Base-by-base conservation (phyloP, 2,888 invertebrate genomes). In the Loripinus fragilis region DNA sequence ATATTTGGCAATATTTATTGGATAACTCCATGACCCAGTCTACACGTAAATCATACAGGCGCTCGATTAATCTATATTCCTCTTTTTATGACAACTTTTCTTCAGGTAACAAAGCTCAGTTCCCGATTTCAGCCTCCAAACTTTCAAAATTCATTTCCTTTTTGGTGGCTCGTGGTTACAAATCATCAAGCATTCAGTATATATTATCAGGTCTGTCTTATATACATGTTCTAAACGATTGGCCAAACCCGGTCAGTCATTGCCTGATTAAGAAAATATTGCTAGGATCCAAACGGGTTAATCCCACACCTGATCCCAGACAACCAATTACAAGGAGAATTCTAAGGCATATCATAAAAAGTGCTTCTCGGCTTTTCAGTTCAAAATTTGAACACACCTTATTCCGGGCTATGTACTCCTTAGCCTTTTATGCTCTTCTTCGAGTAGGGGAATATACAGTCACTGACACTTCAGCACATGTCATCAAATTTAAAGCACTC, bases 81-180 rank as follows among this genome's bases (percentile, higher is more conserved):
- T 28, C 12, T 10, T 74, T 78, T 25, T 74, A 77, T 41, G 25
- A 52, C 35, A 66, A 65, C 3, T 70, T 55, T 50, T 68, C 70
- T 45, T 42, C 64, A 5, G 33, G 15, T 7, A 1, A n/a, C 1
- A 42, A 52, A 10, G 10, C 38, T 2, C 25, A 52, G 17, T 30
- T 60, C 23, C 78, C 78, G 1, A 38, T 67, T 15, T 71, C 74
- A 1, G 17, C 45, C 8, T 38, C 30, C 5, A 74, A 68, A 60
- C 71, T 74, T 20, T 74, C 78, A 1, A 74, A 74, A 41, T 74
- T 78, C 38, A 74, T 78, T 48, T 74, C 76, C 1, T 50, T 67
- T 12, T 71, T 70, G 45, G 30, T 74, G 33, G 12, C 33, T 17
- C 25, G 23, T 17, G 10, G 35, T 10, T 45, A 74, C 20, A 38